phyloP scores from a whole-genome alignment of 2,888 invertebrate species.

The Aleiodes leptofemur region DNA sequence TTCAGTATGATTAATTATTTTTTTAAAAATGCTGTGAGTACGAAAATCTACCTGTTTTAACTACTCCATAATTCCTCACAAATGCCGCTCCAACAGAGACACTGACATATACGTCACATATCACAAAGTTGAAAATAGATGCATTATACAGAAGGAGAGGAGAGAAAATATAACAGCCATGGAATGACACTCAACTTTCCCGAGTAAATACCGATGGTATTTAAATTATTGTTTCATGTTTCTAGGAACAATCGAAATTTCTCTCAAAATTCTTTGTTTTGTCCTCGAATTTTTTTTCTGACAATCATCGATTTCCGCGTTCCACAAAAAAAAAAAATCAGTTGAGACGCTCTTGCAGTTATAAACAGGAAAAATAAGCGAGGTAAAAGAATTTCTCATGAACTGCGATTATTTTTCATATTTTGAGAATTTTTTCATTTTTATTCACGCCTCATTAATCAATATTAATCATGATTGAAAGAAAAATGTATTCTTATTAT shows the following conservation, averaged over 20 bases:
- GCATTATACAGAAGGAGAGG: constrained; percentile 21
- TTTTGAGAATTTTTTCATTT: too few species aligned
- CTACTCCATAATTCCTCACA: constrained; percentile 25
- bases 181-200: constrained; percentile 15
- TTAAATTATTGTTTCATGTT: not conserved
- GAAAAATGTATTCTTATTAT: too few species aligned
- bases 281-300: not conserved
- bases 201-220: not conserved
- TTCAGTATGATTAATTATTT: not conserved
- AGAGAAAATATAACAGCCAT: constrained; percentile 27
- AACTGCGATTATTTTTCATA: too few species aligned
- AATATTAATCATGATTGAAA: too few species aligned
- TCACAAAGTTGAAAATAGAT: constrained; percentile 35
- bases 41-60: constrained; percentile 9
- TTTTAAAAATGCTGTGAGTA: not conserved
- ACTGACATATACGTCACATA: constrained; percentile 33
- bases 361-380: too few species aligned
- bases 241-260: not conserved
- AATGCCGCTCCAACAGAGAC: constrained; percentile 31
- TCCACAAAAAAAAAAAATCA: too few species aligned
- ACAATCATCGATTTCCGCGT: too few species aligned
- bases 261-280: not conserved
- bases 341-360: too few species aligned
- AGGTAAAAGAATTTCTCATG: too few species aligned
- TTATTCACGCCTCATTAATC: too few species aligned